Base-by-base conservation (phyloP, 2,888 invertebrate genomes). In the Drosophila anceps region DNA sequence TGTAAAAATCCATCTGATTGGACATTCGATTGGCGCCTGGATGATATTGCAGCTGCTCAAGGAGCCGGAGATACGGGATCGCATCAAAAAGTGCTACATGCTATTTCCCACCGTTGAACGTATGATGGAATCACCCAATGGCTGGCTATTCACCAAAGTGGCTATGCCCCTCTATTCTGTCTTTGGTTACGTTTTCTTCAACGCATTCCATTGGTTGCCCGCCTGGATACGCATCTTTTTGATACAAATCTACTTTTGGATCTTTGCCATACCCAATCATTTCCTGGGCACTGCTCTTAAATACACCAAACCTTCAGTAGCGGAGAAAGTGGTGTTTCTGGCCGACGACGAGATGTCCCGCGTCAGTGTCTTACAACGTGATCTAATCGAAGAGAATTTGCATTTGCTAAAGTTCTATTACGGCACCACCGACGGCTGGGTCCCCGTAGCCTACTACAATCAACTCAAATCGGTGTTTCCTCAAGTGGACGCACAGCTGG, bases 11-110 rank as follows among this genome's bases (percentile, higher is more conserved):
- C 96, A 97, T 92, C 93, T 98, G 43, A 94, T 98, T 81, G 98
- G 97, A 2, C 98, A 98, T 94, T 98, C 98, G 0, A 97, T 98
- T 88, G 98, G 98, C 5, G 95, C 96, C 60, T 97, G 98, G 95
- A 95, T 98, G 88, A 94, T 95, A 73, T 91, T 98, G 65, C 96
- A 98, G 90, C 91, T 97, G 55, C 90, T 97, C 33, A 94, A 96
- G 78, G 93, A 95, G 74, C 93, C 84, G 7, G 91, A 93, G 35
- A 92, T 96, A 84, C 92, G 94, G 83, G 85, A 93, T 33, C 94
- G 94, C 82, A 91, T 96, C 39, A 92, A 93, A n/a, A 95, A 95
- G 78, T 94, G 95, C 70, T 96, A 96, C 92, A 93, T 98, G 75
- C 93, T 98, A 4, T 98, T 98, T 93, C 98, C 98, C 1, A 97